Percentiles rank a stretch among this genome's conserved stretches.
Conservation (phyloP, 1,140 invertebrate species). For the Dinoponera quadriceps region DNA sequence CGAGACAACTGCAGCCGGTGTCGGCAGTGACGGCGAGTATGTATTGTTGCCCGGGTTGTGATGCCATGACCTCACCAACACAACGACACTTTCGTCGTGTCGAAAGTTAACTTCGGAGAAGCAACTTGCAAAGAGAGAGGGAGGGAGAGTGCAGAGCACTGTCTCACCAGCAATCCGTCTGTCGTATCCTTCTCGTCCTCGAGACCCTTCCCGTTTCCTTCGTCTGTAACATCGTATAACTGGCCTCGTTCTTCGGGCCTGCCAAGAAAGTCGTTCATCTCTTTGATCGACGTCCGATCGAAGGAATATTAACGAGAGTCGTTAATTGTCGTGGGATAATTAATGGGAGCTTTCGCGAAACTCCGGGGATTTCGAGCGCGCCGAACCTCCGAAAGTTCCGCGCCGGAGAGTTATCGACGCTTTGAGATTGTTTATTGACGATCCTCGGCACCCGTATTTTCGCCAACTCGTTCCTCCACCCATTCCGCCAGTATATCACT, state of each 20-base stretch:
- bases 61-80: constrained; percentile 68
- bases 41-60: constrained; percentile 55
- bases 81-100: constrained; percentile 49
- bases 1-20: constrained; percentile 40
- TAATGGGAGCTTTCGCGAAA: constrained; percentile 3
- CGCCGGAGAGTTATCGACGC: background rate
- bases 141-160: no score
- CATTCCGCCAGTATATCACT: no score
- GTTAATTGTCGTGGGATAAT: background rate
- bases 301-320: no score
- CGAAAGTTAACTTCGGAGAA: constrained; percentile 58
- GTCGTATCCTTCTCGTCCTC: constrained; percentile 6
- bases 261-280: constrained; percentile 44
- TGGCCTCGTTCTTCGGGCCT: background rate
- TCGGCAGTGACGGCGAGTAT: constrained; percentile 8
- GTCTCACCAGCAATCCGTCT: background rate
- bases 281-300: constrained; percentile 13
- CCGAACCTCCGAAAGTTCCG: background rate
- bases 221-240: background rate
- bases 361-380: background rate
- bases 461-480: no score
- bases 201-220: constrained; percentile 6
- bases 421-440: background rate
- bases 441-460: no score
- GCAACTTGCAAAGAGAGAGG: constrained; percentile 22